These are phyloP conservation scores for Saiga tatarica DNA, from an alignment of 2,113 vertebrate species.

Conservation along the genomic window DNA sequence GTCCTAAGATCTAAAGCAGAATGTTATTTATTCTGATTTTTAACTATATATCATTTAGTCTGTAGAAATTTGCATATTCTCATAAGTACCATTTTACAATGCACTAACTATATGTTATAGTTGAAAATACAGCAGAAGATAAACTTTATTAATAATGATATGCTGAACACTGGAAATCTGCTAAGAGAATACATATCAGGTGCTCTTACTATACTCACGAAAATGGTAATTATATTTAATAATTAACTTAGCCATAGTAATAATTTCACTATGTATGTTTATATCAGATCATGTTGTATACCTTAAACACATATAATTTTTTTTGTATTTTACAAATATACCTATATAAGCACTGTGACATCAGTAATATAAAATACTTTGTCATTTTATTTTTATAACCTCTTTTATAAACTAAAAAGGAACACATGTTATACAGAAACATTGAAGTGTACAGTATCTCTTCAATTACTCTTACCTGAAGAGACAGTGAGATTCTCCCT, in stretches of 20 bases:
- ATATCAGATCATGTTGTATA: neutral
- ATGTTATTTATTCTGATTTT: neutral
- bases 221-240: neutral
- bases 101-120: neutral
- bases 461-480: neutral
- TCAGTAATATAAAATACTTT: neutral
- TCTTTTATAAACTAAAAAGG: neutral
- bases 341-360: neutral
- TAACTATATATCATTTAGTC: neutral
- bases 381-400: neutral
- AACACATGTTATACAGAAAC: neutral
- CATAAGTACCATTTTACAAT: neutral
- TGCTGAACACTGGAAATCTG: neutral
- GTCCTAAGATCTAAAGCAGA: neutral
- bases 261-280: neutral
- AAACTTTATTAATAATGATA: neutral
- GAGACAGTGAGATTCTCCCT: neutral
- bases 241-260: neutral
- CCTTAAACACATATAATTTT: neutral
- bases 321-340: neutral
- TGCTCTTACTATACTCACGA: neutral
- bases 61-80: neutral
- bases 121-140: neutral
- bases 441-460: neutral
- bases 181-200: neutral